Conservation (phyloP, 2,888 invertebrate species). For the Cephus pygmeus region DNA sequence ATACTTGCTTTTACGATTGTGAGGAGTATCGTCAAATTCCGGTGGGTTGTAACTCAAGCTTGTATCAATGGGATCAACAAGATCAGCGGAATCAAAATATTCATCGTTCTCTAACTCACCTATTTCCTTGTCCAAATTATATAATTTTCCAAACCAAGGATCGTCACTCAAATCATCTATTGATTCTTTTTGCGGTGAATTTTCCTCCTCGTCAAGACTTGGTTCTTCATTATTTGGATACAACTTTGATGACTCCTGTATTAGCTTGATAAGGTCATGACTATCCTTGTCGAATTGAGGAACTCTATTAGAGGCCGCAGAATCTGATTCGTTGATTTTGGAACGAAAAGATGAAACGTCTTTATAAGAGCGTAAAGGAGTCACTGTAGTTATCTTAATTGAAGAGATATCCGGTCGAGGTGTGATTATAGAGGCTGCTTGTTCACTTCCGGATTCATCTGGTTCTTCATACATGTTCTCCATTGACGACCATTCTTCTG, state of each 20-base stretch:
- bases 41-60: conserved; percentile 17
- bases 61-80: conserved; percentile 9
- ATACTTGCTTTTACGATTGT: conserved; percentile 2
- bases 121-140: conserved; percentile 8
- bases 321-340: conserved; percentile 9
- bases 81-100: conserved; percentile 1
- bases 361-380: conserved; percentile 10
- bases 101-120: neutral
- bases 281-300: neutral
- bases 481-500: neutral
- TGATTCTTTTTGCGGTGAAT: conserved; percentile 1
- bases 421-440: conserved; percentile 4
- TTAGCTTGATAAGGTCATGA: neutral
- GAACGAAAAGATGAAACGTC: conserved; percentile 8
- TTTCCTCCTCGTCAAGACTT: conserved; percentile 7
- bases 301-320: neutral
- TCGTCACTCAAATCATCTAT: conserved; percentile 5
- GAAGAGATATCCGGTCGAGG: conserved; percentile 13
- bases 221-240: neutral
- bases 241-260: neutral
- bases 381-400: conserved; percentile 17
- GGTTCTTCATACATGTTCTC: neutral
- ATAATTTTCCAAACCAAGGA: conserved; percentile 10
- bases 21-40: neutral
- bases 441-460: neutral